Base-by-base conservation (phyloP, 2,797 vertebrate genomes). In the Anguilla obscura region DNA sequence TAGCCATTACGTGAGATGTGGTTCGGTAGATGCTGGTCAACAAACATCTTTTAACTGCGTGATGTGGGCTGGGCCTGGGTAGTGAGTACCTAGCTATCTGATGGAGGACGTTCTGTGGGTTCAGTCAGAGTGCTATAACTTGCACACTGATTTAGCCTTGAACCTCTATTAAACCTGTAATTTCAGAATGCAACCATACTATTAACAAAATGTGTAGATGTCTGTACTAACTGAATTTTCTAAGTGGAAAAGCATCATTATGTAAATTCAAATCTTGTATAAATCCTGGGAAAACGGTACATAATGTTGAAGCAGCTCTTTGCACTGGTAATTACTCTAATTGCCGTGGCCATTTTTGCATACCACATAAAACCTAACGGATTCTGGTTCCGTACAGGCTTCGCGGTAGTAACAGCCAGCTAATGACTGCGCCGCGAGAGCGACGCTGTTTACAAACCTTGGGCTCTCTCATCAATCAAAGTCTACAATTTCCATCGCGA, bases 1-100 rank as follows among this genome's bases (percentile, higher is more conserved):
- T 48, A 52, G 84, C 27, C 84, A 89, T 89, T 89, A 86, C 52
- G 56, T 33, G 84, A 86, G 89, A 84, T 71, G 18, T 86, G 52
- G 50, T 60, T 76, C 85, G 85, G 76, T 30, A 79, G 88, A 16
- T 87, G 84, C 84, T 71, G 82, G 74, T 74, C 74, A 60, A 60
- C 58, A 24, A 71, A 21, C 87, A 86, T 60, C 85, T 79, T 85
- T 87, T 79, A 40, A 85, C 85, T 52, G 7, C 21, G 71, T 18
- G n/a, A 48, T 84, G 30, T 71, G 69, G 30, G 86, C 56, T 50
- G 8, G 1, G 85, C 86, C 45, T 2, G 60, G 52, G 66, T 14
- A 4, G 33, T 2, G 33, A 33, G 14, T 18, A 40, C 30, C 71
- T 5, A 4, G 30, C 14, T 76, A 36, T 36, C 71, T 27, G n/a